A percentile compares a stretch with the other conserved stretches of the same genome.
phyloP scores from a whole-genome alignment of 2,888 invertebrate genomes.

The Sclerodermus sp. region DNA sequence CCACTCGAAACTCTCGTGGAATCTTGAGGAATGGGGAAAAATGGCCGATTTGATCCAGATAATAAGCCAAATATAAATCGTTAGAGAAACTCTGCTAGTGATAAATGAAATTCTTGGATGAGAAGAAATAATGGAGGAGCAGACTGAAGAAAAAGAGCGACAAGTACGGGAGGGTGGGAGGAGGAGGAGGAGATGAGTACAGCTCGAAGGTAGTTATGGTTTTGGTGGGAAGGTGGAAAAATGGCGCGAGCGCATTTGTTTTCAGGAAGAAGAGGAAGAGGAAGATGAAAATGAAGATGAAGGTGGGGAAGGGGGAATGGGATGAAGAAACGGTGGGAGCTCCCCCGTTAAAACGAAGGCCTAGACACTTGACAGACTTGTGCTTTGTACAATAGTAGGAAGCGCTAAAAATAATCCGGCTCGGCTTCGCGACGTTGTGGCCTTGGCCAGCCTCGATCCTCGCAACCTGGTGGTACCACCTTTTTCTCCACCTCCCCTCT shows the following conservation, averaged over 20 bases:
- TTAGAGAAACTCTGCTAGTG: no score
- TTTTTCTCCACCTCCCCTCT: slow-evolving; percentile 3
- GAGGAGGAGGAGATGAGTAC: no score
- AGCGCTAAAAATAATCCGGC: slow-evolving; percentile 41
- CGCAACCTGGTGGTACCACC: slow-evolving; percentile 31
- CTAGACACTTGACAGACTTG: slow-evolving; percentile 46
- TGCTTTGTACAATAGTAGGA: slow-evolving; percentile 44
- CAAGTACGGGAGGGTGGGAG: no score
- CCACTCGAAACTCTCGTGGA: neutral
- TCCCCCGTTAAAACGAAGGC: slow-evolving; percentile 26
- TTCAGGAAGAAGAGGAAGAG: neutral
- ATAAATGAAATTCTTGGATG: no score
- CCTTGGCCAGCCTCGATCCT: slow-evolving; percentile 39
- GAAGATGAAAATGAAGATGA: neutral
- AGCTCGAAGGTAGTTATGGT: no score
- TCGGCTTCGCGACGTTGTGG: slow-evolving; percentile 34
- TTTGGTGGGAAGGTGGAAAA: no score
- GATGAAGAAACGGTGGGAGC: slow-evolving; percentile 22
- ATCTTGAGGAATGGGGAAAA: neutral
- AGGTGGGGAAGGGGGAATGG: slow-evolving; percentile 2
- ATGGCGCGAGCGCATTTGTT: no score
- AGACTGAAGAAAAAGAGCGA: no score
- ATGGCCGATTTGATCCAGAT: no score
- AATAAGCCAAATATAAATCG: no score
- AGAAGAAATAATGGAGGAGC: no score